Evolutionary conservation across 37 sponge, comb jelly and placozoan species (phyloP).

Genomic region (Geodia barretti): DNA sequence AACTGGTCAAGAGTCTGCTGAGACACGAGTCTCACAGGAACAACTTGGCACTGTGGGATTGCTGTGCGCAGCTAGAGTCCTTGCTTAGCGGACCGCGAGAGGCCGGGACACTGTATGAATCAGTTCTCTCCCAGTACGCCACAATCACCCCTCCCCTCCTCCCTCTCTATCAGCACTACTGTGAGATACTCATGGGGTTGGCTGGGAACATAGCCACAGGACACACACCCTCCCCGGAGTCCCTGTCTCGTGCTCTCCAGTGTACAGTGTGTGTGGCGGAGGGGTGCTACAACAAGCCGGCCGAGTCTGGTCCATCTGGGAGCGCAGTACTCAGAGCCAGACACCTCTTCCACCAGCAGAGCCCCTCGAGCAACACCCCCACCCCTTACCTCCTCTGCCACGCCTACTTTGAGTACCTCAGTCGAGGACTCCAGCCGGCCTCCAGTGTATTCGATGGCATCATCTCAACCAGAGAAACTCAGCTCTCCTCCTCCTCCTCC

Average conservation of each 20-base stretch:
- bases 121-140: conserved; percentile 21
- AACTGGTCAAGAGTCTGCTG: conserved; percentile 56
- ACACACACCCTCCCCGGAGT: neutral
- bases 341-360: neutral
- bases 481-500: neutral
- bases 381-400: conserved; percentile 20
- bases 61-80: conserved; percentile 59
- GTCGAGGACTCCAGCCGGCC: conserved; percentile 11
- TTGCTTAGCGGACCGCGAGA: conserved; percentile 37
- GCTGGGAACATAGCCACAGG: neutral
- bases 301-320: neutral
- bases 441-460: conserved; percentile 13
- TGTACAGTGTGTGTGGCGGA: conserved; percentile 38
- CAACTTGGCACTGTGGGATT: conserved; percentile 57
- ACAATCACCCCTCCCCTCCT: neutral
- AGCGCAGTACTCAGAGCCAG: conserved; percentile 22
- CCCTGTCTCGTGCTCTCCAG: conserved; percentile 27
- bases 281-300: conserved; percentile 10
- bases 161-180: conserved; percentile 4
- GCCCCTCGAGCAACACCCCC: neutral
- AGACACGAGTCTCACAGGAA: conserved; percentile 47
- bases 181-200: conserved; percentile 35
- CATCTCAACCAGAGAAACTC: too few species aligned
- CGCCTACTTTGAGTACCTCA: conserved; percentile 55
- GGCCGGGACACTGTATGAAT: conserved; percentile 32